Conservation (phyloP, 2,888 invertebrate genomes). For the Ephialtes manifestator region DNA sequence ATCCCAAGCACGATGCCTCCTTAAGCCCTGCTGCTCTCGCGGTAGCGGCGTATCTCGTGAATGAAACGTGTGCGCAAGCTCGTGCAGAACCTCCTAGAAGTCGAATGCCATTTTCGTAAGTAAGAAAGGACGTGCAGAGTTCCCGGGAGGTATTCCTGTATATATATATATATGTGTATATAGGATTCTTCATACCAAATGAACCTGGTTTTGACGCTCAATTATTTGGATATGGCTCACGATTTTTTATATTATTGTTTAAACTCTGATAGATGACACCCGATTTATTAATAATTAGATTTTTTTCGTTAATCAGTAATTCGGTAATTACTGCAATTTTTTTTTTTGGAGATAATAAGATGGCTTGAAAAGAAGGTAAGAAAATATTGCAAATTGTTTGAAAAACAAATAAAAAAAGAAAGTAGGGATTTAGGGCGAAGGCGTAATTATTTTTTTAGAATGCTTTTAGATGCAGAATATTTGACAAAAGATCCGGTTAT, state of each 20-base stretch:
- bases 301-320: no score
- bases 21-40: not conserved
- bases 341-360: no score
- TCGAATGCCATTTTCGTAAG: conserved; percentile 34
- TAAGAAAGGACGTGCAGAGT: conserved; percentile 37
- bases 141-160: conserved; percentile 4
- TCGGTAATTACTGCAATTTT: no score
- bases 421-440: no score
- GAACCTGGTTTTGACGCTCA: not conserved
- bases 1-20: conserved; percentile 3
- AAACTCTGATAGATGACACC: no score
- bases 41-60: conserved; percentile 3
- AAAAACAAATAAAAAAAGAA: no score
- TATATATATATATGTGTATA: conserved; percentile 11
- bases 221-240: not conserved
- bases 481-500: no score
- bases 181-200: not conserved
- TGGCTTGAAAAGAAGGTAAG: no score
- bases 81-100: conserved; percentile 26
- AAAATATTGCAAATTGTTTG: no score
- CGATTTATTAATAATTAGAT: no score
- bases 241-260: not conserved
- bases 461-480: no score
- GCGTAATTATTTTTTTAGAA: no score
- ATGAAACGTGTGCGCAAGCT: conserved; percentile 48